phyloP scores from a whole-genome alignment of 2,113 vertebrate species.

The Oreochromis tanganicae region DNA sequence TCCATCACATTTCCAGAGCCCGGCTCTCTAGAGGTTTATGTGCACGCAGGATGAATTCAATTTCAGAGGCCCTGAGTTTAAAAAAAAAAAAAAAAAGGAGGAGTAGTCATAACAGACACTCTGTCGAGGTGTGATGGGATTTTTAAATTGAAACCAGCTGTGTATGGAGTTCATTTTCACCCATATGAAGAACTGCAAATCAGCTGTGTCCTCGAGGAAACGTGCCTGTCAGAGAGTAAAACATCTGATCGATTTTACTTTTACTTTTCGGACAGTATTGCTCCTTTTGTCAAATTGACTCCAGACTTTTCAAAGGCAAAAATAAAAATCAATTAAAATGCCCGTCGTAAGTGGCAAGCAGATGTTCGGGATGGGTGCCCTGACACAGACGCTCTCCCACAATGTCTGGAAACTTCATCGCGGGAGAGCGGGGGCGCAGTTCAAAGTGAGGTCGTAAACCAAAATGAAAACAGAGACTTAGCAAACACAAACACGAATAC shows the following conservation, averaged over 20 bases:
- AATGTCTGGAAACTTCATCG: conserved; percentile 59
- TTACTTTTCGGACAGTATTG: not conserved
- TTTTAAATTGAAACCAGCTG: conserved; percentile 8
- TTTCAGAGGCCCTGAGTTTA: not conserved
- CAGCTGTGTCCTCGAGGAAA: not conserved
- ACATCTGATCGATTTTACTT: not conserved
- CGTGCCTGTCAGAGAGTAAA: not conserved
- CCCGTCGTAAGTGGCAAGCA: not conserved
- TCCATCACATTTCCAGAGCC: conserved; percentile 6
- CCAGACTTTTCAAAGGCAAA: not conserved
- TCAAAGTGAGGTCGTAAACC: conserved; percentile 66
- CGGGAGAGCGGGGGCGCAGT: conserved; percentile 36
- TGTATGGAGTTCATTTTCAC: not conserved
- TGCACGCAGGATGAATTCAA: conserved; percentile 2
- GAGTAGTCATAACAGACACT: not conserved
- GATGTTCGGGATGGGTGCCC: not conserved
- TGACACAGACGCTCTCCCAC: conserved; percentile 8
- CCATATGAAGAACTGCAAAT: not conserved
- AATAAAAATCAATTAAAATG: not conserved
- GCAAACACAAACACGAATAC: conserved; percentile 62
- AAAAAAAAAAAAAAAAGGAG: no score
- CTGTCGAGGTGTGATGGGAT: not conserved
- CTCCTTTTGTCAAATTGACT: no score
- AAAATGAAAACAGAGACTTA: conserved; percentile 63
- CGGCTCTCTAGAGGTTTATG: not conserved